Percentiles rank a stretch among this genome's conserved stretches.
These are phyloP conservation scores for Anagyrus pseudococci DNA, from an alignment of 2,888 invertebrate genomes.

Conservation along the genomic window DNA sequence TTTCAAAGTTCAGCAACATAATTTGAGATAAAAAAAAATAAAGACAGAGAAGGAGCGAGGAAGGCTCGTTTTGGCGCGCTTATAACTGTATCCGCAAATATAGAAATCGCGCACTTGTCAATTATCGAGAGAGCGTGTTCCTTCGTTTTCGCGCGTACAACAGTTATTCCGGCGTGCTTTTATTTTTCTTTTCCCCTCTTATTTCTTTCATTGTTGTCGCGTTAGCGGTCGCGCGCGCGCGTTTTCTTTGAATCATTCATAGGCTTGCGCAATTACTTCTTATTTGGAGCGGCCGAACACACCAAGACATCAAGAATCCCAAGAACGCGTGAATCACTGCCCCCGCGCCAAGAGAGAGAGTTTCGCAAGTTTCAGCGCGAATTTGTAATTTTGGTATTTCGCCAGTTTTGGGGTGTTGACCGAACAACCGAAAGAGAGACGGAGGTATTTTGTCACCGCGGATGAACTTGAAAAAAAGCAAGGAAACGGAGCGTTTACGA, in stretches of 20 bases:
- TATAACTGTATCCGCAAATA: background rate
- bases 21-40: slow-evolving; percentile 1
- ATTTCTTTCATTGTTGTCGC: slow-evolving; percentile 18
- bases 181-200: background rate
- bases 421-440: too few relatives aligned
- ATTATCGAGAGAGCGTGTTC: background rate
- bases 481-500: too few relatives aligned
- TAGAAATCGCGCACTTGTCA: background rate
- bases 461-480: too few relatives aligned
- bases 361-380: slow-evolving; percentile 28
- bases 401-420: slow-evolving; percentile 14
- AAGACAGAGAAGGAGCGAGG: too few relatives aligned
- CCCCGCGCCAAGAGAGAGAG: slow-evolving; percentile 4
- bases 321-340: slow-evolving; percentile 38
- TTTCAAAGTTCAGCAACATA: too few relatives aligned
- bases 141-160: background rate
- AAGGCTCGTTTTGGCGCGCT: too few relatives aligned
- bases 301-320: slow-evolving; percentile 28
- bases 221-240: background rate
- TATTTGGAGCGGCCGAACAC: slow-evolving; percentile 34
- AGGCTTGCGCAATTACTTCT: slow-evolving; percentile 33
- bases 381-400: slow-evolving; percentile 27
- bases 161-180: slow-evolving; percentile 1
- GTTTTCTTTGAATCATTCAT: slow-evolving; percentile 27
- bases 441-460: too few relatives aligned